A percentile compares a stretch with the other conserved stretches of the same genome.
Conservation (phyloP, 2,888 invertebrate species). For the Allacma fusca region DNA sequence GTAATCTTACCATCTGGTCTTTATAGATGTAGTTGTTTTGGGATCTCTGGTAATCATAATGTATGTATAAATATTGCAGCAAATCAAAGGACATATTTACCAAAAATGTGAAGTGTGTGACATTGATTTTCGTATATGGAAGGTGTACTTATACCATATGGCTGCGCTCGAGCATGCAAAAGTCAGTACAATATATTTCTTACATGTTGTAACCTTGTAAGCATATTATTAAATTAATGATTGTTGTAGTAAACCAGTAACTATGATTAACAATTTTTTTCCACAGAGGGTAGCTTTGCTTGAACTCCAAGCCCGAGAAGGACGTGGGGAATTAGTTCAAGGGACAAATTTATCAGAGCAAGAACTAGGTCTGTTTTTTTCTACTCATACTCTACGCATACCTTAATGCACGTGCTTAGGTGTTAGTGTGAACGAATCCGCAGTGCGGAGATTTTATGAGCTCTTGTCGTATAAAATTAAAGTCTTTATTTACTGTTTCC, state of each 20-base stretch:
- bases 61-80: constrained; percentile 41
- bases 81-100: constrained; percentile 60
- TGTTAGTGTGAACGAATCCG: too few relatives aligned
- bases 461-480: too few relatives aligned
- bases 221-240: neutral
- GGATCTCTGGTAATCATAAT: too few relatives aligned
- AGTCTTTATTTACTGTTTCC: too few relatives aligned
- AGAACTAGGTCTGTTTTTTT: constrained; percentile 54
- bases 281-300: constrained; percentile 57
- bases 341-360: constrained; percentile 60
- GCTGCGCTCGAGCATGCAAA: constrained; percentile 61
- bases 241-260: too few relatives aligned
- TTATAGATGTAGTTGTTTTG: neutral
- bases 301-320: constrained; percentile 57
- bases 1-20: too few relatives aligned
- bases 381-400: too few relatives aligned
- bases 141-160: constrained; percentile 60
- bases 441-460: too few relatives aligned
- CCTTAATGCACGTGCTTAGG: too few relatives aligned
- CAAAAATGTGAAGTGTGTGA: constrained; percentile 60
- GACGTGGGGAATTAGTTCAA: constrained; percentile 54
- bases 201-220: too few relatives aligned
- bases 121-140: constrained; percentile 61
- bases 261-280: constrained; percentile 14
- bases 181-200: too few relatives aligned